Percentiles rank a stretch among this genome's conserved stretches.
These are phyloP conservation scores for Oreotragus oreotragus DNA, from an alignment of 2,113 vertebrate species.

Conservation along the genomic window DNA sequence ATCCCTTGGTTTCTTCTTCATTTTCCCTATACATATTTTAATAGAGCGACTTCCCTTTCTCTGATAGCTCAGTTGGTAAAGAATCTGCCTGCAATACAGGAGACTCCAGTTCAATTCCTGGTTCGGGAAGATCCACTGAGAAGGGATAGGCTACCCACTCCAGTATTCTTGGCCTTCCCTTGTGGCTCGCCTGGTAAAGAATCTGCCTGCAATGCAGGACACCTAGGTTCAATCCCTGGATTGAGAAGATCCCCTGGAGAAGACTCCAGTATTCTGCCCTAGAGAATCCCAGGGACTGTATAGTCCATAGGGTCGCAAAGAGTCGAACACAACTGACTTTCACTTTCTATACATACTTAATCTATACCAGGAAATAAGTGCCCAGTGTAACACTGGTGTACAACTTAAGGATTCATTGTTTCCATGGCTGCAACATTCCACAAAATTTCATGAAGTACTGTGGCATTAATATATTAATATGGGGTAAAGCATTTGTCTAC, in stretches of 20 bases:
- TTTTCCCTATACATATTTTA: neutral
- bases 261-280: neutral
- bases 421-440: neutral
- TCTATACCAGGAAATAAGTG: neutral
- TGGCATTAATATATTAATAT: neutral
- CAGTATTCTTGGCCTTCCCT: neutral
- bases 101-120: accelerated
- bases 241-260: neutral
- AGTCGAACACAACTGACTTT: neutral
- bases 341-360: neutral
- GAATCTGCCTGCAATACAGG: neutral
- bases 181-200: neutral
- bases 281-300: neutral
- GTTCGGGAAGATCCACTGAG: neutral
- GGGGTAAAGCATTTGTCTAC: too few relatives aligned
- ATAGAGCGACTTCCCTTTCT: neutral
- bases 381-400: neutral
- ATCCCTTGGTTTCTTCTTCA: neutral
- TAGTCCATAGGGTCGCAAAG: neutral
- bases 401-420: neutral
- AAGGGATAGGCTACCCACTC: neutral
- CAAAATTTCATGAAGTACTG: neutral
- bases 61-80: neutral
- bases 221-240: accelerated
- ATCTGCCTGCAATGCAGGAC: neutral